Conservation (phyloP, 2,888 invertebrate genomes). For the Leptothorax acervorum region DNA sequence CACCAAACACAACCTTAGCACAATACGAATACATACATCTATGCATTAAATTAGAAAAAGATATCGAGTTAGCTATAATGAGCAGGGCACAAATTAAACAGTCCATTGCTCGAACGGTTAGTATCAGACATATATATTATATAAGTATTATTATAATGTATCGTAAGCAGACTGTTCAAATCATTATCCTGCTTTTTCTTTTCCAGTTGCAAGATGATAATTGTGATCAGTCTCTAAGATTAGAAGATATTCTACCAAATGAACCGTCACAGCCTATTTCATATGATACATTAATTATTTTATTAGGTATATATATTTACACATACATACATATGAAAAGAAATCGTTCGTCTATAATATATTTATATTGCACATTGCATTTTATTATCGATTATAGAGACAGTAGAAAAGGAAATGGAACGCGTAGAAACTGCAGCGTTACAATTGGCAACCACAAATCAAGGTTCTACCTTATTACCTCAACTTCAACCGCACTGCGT, state of each 20-base stretch:
- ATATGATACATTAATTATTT: conserved; percentile 94
- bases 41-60: conserved; percentile 96
- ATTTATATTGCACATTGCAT: not conserved
- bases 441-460: conserved; percentile 82
- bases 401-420: conserved; percentile 93
- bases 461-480: conserved; percentile 82
- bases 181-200: conserved; percentile 55
- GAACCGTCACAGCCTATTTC: conserved; percentile 91
- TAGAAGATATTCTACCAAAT: conserved; percentile 93
- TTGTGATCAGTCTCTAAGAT: conserved; percentile 90
- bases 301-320: conserved; percentile 87
- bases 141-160: conserved; percentile 19
- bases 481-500: conserved; percentile 90
- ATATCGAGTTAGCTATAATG: conserved; percentile 89
- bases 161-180: conserved; percentile 9
- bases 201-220: conserved; percentile 91
- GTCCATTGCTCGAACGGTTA: conserved; percentile 92
- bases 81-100: conserved; percentile 89
- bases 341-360: not conserved
- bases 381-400: conserved; percentile 87
- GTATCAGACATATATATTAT: conserved; percentile 68
- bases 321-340: not conserved
- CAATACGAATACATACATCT: conserved; percentile 97
- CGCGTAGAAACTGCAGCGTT: conserved; percentile 90
- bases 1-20: conserved; percentile 92